phyloP scores from a whole-genome alignment of 2,888 invertebrate genomes.

The Cephonodes hylas region DNA sequence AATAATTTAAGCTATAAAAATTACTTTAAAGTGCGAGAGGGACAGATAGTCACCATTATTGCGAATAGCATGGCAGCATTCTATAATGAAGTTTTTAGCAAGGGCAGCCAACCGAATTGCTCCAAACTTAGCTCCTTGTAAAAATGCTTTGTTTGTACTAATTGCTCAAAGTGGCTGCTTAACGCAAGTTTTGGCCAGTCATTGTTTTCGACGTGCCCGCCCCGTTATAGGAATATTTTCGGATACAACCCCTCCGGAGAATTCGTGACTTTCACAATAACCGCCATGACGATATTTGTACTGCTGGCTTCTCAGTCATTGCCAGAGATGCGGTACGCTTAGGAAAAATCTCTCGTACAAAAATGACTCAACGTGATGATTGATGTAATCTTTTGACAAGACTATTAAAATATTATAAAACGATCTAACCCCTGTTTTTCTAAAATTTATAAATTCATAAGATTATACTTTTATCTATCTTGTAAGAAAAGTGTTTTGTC shows the following conservation, averaged over 20 bases:
- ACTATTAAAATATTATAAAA: too few relatives aligned
- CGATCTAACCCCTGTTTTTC: too few relatives aligned
- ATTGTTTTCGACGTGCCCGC: slow-evolving; percentile 73
- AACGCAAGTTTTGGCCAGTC: slow-evolving; percentile 68
- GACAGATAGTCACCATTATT: background rate
- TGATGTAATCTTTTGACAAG: too few relatives aligned
- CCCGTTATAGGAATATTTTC: slow-evolving; percentile 71
- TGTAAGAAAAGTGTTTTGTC: too few relatives aligned
- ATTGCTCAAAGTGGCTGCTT: slow-evolving; percentile 78
- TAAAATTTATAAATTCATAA: too few relatives aligned
- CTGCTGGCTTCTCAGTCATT: background rate
- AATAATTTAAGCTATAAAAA: background rate
- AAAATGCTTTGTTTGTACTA: slow-evolving; percentile 80
- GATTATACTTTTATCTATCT: too few relatives aligned
- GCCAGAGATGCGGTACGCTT: background rate
- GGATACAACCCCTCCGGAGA: slow-evolving; percentile 55
- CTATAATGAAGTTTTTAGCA: background rate
- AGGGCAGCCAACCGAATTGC: slow-evolving; percentile 8
- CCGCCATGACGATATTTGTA: slow-evolving; percentile 40
- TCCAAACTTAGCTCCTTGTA: slow-evolving; percentile 42
- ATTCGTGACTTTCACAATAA: slow-evolving; percentile 69
- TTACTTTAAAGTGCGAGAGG: background rate
- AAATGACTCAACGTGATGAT: too few relatives aligned
- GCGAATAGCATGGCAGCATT: background rate
- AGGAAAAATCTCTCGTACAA: too few relatives aligned